A percentile compares a stretch with the other conserved stretches of the same genome.
These are phyloP conservation scores for Nipponia nippon DNA, from an alignment of 2,113 vertebrate species.

Conservation along the genomic window DNA sequence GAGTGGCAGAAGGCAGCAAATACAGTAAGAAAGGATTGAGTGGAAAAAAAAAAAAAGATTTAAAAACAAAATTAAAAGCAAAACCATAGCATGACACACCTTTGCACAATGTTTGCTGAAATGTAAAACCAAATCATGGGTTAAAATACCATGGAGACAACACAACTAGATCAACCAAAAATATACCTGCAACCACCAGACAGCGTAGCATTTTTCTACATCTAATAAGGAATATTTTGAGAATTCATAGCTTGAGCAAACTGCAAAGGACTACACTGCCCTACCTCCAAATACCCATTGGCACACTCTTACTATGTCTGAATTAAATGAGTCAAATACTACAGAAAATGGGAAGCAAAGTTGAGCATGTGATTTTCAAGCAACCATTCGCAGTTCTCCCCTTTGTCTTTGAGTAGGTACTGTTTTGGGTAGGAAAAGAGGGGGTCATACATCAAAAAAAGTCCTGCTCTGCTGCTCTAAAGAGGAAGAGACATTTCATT, in stretches of 20 bases:
- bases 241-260: neutral
- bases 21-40: neutral
- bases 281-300: neutral
- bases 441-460: slow-evolving; percentile 7
- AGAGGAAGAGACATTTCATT: slow-evolving; percentile 56
- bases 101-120: neutral
- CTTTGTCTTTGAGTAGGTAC: neutral
- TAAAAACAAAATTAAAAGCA: neutral
- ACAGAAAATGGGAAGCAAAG: neutral
- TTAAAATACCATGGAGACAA: neutral
- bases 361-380: neutral
- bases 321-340: neutral
- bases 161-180: neutral
- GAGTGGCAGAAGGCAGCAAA: neutral
- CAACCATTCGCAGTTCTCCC: neutral
- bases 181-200: neutral
- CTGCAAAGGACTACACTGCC: neutral
- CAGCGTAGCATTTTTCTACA: neutral
- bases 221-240: neutral
- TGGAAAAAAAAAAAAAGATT: neutral
- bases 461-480: neutral
- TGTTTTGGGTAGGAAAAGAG: slow-evolving; percentile 34
- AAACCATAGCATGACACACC: neutral
- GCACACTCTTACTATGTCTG: neutral
- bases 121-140: neutral